Evolutionary conservation across 2,888 invertebrate genomes (phyloP).

Genomic region (Patella caerulea): DNA sequence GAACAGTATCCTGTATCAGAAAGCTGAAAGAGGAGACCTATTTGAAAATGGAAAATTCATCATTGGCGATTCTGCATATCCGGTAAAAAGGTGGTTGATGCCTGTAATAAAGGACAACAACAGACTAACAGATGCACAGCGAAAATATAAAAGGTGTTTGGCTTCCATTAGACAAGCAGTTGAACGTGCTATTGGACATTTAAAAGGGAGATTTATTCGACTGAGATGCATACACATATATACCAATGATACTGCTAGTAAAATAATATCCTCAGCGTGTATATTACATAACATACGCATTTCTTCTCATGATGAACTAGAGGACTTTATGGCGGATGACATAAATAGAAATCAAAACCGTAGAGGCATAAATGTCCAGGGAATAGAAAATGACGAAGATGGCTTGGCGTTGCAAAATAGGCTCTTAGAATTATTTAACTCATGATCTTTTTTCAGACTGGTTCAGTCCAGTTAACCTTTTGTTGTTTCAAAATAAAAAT

Average conservation of each 20-base stretch:
- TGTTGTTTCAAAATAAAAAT: too few relatives aligned
- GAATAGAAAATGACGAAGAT: neutral
- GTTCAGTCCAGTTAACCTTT: too few relatives aligned
- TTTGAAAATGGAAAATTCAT: neutral
- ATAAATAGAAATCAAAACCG: neutral
- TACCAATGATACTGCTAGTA: neutral
- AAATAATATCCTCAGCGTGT: neutral
- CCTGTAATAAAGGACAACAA: neutral
- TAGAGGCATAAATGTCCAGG: neutral
- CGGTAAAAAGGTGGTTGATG: neutral
- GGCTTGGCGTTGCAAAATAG: neutral
- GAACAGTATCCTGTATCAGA: neutral
- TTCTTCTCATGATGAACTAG: neutral
- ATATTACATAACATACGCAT: constrained; percentile 13
- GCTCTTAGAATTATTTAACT: neutral
- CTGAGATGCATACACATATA: neutral
- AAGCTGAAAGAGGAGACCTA: neutral
- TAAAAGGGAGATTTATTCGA: constrained; percentile 8
- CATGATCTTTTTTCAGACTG: neutral
- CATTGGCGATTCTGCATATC: neutral
- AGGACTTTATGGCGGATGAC: constrained; percentile 2
- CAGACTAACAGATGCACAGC: neutral
- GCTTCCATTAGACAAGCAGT: constrained; percentile 13
- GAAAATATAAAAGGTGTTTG: neutral
- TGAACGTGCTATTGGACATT: constrained; percentile 12